A percentile compares a stretch with the other conserved stretches of the same genome.
phyloP scores from a whole-genome alignment of 2,797 vertebrate genomes.

The Ptychadena robeensis region DNA sequence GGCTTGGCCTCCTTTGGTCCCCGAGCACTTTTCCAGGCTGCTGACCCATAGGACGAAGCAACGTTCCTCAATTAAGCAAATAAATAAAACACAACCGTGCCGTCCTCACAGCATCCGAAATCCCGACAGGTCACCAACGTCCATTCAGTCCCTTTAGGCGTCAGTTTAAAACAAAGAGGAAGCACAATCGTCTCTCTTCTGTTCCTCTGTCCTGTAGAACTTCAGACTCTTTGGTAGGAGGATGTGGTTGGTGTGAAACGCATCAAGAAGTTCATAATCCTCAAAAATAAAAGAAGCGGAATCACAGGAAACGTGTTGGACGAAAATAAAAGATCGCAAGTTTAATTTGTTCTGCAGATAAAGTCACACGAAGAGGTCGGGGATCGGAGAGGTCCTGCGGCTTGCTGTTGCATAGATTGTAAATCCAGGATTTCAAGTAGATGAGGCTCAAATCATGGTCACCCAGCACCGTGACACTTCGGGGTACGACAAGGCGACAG shows the following conservation, averaged over 20 bases:
- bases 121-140: neutral
- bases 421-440: conserved; percentile 31
- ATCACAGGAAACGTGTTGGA: neutral
- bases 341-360: neutral
- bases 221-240: conserved; percentile 15
- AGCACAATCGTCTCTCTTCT: conserved; percentile 43
- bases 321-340: neutral
- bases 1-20: conserved; percentile 96
- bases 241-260: conserved; percentile 25
- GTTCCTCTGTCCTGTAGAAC: neutral
- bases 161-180: conserved; percentile 53
- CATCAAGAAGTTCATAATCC: neutral
- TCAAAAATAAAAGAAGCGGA: neutral
- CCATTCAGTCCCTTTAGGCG: neutral
- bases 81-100: neutral
- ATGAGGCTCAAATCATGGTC: conserved; percentile 17
- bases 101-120: neutral
- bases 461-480: neutral
- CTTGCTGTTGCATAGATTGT: conserved; percentile 20
- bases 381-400: neutral
- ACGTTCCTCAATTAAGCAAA: conserved; percentile 64
- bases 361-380: neutral
- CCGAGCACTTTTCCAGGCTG: conserved; percentile 98
- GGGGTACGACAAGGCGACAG: neutral
- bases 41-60: conserved; percentile 93